These are phyloP conservation scores for Empidonax traillii DNA, from an alignment of 2,113 vertebrate species.

Conservation along the genomic window DNA sequence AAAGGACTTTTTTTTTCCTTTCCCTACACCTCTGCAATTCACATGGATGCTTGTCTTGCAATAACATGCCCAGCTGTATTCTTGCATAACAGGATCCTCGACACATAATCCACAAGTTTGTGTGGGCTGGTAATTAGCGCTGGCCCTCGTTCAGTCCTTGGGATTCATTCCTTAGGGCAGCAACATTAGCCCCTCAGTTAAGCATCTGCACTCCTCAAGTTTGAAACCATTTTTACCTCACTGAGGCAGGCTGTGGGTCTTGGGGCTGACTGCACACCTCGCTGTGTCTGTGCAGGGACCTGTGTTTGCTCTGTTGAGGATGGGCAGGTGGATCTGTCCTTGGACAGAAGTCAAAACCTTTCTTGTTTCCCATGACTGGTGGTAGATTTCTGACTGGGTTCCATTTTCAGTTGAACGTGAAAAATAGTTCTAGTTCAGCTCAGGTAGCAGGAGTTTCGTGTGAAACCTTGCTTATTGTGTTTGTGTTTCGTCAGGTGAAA, in stretches of 20 bases:
- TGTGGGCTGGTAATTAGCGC: neutral
- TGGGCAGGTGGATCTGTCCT: neutral
- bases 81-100: neutral
- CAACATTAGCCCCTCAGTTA: neutral
- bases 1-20: neutral
- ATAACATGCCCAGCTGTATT: neutral
- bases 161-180: neutral
- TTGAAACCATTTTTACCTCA: fast-evolving
- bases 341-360: neutral
- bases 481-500: neutral
- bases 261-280: fast-evolving
- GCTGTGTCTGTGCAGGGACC: fast-evolving
- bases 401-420: neutral
- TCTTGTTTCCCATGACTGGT: neutral
- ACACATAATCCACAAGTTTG: neutral
- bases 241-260: neutral
- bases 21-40: neutral
- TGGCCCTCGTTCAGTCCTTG: neutral
- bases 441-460: neutral
- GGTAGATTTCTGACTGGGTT: neutral
- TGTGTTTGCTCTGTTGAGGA: too few relatives aligned
- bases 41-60: neutral
- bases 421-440: neutral
- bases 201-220: neutral
- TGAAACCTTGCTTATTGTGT: neutral